A percentile compares a stretch with the other conserved stretches of the same genome.
These are phyloP conservation scores for Dasyornis broadbenti DNA, from an alignment of 2,113 vertebrate species.

Conservation along the genomic window DNA sequence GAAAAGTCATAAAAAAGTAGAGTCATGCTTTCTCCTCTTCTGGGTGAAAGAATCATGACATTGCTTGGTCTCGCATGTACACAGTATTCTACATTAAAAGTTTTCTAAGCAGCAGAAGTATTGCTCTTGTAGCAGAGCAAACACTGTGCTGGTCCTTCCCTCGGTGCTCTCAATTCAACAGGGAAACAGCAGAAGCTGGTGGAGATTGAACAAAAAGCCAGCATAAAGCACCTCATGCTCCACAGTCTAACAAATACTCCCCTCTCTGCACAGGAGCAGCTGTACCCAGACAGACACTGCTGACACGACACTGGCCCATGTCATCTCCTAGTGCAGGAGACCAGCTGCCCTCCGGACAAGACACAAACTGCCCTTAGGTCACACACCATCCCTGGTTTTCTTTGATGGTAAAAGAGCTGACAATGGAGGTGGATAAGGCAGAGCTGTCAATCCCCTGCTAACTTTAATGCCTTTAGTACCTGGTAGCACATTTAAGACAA, in stretches of 20 bases:
- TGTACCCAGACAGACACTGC: background rate
- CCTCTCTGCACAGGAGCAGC: background rate
- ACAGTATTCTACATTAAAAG: background rate
- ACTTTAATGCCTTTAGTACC: background rate
- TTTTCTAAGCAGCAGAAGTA: background rate
- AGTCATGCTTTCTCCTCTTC: background rate
- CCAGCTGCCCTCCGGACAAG: background rate
- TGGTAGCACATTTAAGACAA: background rate
- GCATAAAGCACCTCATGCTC: background rate
- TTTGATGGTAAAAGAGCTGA: background rate
- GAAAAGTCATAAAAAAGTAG: background rate
- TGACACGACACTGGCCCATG: background rate
- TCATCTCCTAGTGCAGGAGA: background rate
- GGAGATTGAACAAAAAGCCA: background rate
- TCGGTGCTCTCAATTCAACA: background rate
- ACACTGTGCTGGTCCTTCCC: background rate
- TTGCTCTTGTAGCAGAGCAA: background rate
- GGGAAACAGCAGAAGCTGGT: background rate
- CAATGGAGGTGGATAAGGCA: background rate
- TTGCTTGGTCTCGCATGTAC: background rate
- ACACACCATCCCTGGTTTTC: rapidly evolving
- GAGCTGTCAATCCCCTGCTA: background rate
- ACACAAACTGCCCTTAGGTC: background rate
- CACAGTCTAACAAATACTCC: background rate
- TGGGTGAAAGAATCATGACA: background rate